Evolutionary conservation across 2,888 invertebrate genomes (phyloP).

Genomic region (Myopa testacea): DNA sequence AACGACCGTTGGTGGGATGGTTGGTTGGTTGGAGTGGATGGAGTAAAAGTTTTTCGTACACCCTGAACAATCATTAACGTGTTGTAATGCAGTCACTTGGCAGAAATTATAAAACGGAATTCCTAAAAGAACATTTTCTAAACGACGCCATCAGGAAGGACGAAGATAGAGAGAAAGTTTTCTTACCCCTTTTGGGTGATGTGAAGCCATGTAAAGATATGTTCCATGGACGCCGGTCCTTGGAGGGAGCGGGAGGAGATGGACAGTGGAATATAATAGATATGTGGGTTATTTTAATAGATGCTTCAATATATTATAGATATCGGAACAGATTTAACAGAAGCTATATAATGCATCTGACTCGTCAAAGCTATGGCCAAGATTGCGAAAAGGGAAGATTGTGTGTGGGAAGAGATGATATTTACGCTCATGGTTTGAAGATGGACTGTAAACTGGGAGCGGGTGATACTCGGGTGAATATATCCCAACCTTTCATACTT

Average conservation of each 20-base stretch:
- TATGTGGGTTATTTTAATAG: neutral
- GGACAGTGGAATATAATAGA: neutral
- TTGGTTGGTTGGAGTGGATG: neutral
- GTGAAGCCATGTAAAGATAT: neutral
- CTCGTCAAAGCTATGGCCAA: too few species aligned
- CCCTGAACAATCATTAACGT: conserved; percentile 37
- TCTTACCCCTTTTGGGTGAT: conserved; percentile 42
- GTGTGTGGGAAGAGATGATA: too few species aligned
- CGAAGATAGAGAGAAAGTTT: conserved; percentile 39
- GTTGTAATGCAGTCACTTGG: conserved; percentile 32
- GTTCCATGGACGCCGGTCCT: neutral
- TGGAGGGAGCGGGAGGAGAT: neutral
- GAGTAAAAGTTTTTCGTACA: conserved; percentile 18
- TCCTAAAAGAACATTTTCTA: conserved; percentile 63
- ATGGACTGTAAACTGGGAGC: too few species aligned
- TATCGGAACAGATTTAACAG: too few species aligned
- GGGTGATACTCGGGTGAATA: too few species aligned
- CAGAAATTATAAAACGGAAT: conserved; percentile 61
- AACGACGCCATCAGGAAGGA: conserved; percentile 28
- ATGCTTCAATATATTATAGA: too few species aligned
- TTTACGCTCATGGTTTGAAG: too few species aligned
- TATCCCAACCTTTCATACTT: too few species aligned
- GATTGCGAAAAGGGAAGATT: too few species aligned
- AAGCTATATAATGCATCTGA: too few species aligned
- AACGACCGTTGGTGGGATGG: neutral